Percentiles rank a stretch among this genome's conserved stretches.
phyloP scores from a whole-genome alignment of 2,113 vertebrate genomes.

The Petroica traversi region DNA sequence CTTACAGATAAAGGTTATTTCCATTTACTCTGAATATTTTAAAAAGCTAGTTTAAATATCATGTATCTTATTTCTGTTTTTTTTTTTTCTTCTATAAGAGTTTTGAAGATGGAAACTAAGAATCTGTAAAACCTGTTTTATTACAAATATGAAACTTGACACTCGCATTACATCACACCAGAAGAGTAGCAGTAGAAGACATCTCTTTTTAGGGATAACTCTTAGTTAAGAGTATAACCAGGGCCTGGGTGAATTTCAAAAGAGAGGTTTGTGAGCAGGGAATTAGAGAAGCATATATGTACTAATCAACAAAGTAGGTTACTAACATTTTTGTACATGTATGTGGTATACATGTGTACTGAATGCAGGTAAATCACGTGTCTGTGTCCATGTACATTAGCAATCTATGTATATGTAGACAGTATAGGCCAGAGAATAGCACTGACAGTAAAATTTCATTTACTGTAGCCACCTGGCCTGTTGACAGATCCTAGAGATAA shows the following conservation, averaged over 20 bases:
- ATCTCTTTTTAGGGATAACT: not conserved
- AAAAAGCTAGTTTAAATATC: conserved; percentile 13
- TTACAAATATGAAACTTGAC: not conserved
- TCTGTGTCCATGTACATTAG: not conserved
- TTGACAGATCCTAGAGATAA: not conserved
- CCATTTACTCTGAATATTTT: conserved; percentile 26
- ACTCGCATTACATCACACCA: not conserved
- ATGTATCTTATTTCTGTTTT: not conserved
- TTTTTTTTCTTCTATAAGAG: not conserved
- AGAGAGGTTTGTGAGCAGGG: not conserved
- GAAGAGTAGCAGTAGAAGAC: not conserved
- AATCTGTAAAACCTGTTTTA: not conserved
- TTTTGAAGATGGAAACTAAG: not conserved
- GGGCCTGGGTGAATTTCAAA: not conserved
- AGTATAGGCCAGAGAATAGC: not conserved
- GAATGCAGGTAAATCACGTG: not conserved
- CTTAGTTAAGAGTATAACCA: not conserved
- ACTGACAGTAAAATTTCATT: not conserved
- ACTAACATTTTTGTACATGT: not conserved
- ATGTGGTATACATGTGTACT: not conserved
- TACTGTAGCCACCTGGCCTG: not conserved
- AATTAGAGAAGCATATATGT: not conserved
- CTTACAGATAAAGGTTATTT: conserved; percentile 16
- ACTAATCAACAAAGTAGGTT: not conserved
- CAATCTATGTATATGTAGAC: not conserved